phyloP scores from a whole-genome alignment of 2,797 vertebrate genomes.

The Vireo griseus region DNA sequence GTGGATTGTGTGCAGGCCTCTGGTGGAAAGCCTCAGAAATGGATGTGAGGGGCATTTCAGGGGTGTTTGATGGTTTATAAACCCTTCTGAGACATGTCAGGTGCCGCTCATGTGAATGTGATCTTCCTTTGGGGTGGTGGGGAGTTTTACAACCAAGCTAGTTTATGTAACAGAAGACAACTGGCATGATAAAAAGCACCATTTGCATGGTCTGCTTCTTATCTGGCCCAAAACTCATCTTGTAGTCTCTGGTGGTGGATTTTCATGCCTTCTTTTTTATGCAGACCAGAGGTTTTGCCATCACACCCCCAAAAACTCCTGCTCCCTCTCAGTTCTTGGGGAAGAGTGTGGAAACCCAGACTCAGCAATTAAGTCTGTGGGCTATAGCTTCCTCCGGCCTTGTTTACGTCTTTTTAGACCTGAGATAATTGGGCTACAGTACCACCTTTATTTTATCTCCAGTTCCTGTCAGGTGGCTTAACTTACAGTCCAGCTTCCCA shows the following conservation, averaged over 20 bases:
- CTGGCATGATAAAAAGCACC: background rate
- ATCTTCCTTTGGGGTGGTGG: background rate
- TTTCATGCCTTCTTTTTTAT: background rate
- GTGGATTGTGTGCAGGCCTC: background rate
- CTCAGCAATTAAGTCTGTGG: background rate
- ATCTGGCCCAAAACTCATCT: background rate
- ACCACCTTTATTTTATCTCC: background rate
- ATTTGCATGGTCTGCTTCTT: background rate
- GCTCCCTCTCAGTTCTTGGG: rapidly evolving
- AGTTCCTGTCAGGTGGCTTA: background rate
- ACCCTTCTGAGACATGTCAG: background rate
- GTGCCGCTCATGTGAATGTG: background rate
- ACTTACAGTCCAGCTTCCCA: background rate
- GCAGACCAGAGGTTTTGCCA: background rate
- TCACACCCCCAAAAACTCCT: background rate
- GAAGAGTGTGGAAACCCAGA: background rate
- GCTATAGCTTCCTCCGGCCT: background rate
- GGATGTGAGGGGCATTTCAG: background rate
- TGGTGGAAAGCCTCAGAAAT: background rate
- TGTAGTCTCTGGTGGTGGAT: background rate
- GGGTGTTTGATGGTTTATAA: background rate
- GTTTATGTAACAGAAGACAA: background rate
- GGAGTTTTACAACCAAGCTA: background rate
- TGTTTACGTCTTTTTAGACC: background rate
- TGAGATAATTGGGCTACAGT: background rate